Percentiles rank a stretch among this genome's conserved stretches.
These are phyloP conservation scores for Phortica okadai DNA, from an alignment of 2,888 invertebrate species.

Conservation along the genomic window DNA sequence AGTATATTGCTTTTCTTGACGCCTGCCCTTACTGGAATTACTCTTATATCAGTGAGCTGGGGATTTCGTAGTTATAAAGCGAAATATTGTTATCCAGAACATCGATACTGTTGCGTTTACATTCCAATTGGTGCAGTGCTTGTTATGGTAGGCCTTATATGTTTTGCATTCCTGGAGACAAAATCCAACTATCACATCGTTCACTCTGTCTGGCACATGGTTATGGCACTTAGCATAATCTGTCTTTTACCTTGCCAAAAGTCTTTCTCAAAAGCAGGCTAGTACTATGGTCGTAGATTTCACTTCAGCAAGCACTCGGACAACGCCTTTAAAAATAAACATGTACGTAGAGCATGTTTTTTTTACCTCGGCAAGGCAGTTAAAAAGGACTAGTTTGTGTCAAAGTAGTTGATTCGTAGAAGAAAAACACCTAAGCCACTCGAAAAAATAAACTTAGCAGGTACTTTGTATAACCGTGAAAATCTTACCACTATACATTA, in stretches of 20 bases:
- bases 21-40: slow-evolving; percentile 84
- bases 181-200: slow-evolving; percentile 91
- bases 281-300: slow-evolving; percentile 69
- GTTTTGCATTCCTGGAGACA: slow-evolving; percentile 91
- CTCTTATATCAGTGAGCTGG: slow-evolving; percentile 85
- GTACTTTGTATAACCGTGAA: too few species aligned
- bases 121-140: slow-evolving; percentile 84
- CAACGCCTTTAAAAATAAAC: too few species aligned
- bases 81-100: slow-evolving; percentile 80
- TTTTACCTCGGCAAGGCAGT: too few species aligned
- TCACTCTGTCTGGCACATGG: slow-evolving; percentile 93
- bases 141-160: slow-evolving; percentile 85
- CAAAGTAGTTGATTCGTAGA: too few species aligned
- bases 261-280: slow-evolving; percentile 78
- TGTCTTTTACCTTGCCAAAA: slow-evolving; percentile 86
- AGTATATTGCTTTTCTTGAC: slow-evolving; percentile 87
- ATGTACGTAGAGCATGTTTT: too few species aligned
- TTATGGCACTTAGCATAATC: slow-evolving; percentile 88
- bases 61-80: slow-evolving; percentile 81
- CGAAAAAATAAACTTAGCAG: too few species aligned
- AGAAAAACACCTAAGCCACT: too few species aligned
- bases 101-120: slow-evolving; percentile 80
- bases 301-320: too few species aligned
- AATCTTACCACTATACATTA: too few species aligned
- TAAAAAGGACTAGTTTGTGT: too few species aligned